A percentile compares a stretch with the other conserved stretches of the same genome.
Evolutionary conservation across 2,888 invertebrate genomes (phyloP).

Genomic region (Leptopilina drosophilae): DNA sequence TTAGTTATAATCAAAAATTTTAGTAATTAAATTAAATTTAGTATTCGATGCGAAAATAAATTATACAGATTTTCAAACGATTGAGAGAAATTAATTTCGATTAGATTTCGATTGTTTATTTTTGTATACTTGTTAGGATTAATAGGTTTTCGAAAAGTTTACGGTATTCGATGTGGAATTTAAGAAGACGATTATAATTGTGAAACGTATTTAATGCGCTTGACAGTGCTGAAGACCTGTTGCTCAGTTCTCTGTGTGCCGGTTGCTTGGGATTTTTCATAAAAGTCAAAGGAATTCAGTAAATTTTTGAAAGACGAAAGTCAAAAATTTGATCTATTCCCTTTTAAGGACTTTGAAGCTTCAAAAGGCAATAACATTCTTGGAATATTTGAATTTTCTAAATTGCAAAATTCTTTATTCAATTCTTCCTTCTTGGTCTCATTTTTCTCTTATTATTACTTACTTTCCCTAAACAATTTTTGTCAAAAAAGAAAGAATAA

Average conservation of each 20-base stretch:
- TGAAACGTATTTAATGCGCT: neutral
- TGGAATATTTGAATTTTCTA: neutral
- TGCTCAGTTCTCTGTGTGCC: neutral
- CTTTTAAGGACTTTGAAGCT: neutral
- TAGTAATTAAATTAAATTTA: too few species aligned
- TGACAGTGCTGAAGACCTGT: neutral
- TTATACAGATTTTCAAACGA: too few species aligned
- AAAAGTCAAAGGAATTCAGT: neutral
- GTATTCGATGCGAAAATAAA: too few species aligned
- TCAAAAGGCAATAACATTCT: neutral
- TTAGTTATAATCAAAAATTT: too few species aligned
- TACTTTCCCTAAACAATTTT: too few species aligned
- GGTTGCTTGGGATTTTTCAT: neutral
- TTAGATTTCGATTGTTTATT: too few species aligned
- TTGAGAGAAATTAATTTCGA: too few species aligned
- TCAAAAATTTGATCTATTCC: neutral
- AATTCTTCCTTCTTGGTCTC: neutral
- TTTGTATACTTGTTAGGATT: too few species aligned
- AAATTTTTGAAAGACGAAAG: neutral
- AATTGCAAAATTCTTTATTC: conserved; percentile 1
- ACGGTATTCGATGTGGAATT: too few species aligned
- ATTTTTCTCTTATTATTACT: neutral
- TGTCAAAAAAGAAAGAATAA: too few species aligned
- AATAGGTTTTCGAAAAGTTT: too few species aligned
- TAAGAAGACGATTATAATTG: neutral